Conservation (phyloP, 1,140 invertebrate species). For the Cataglyphis hispanica region DNA sequence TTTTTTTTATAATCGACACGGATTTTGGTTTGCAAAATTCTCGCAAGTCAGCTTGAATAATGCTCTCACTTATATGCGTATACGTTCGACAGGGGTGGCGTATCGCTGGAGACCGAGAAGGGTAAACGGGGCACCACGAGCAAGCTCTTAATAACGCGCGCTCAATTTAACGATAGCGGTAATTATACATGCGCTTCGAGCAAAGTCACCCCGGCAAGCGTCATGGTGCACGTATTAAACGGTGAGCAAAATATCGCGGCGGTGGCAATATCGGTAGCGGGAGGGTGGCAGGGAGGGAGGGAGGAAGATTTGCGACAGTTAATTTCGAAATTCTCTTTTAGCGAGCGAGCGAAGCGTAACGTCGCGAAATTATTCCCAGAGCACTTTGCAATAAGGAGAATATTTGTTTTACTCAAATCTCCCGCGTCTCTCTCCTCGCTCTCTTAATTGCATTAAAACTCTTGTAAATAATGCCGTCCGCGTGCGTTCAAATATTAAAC, state of each 20-base stretch:
- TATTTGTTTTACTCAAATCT: constrained; percentile 41
- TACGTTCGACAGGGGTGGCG: constrained; percentile 89
- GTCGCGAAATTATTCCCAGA: constrained; percentile 48
- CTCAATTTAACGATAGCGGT: constrained; percentile 93
- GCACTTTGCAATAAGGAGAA: constrained; percentile 42
- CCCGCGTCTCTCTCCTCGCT: no score
- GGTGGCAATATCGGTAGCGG: constrained; percentile 9
- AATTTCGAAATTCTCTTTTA: constrained; percentile 56
- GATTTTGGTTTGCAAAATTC: constrained; percentile 3
- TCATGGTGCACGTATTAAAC: constrained; percentile 95
- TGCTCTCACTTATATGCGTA: constrained; percentile 8
- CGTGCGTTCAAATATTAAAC: background rate
- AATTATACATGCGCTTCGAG: constrained; percentile 95
- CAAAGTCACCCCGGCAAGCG: constrained; percentile 94
- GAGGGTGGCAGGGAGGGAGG: no score
- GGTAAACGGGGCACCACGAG: constrained; percentile 94
- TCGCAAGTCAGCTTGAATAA: constrained; percentile 46
- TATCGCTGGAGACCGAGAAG: constrained; percentile 96
- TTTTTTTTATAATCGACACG: background rate
- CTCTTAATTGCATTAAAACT: constrained; percentile 19
- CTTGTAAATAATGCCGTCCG: constrained; percentile 15
- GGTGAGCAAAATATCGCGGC: constrained; percentile 87
- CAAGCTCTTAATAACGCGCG: constrained; percentile 94
- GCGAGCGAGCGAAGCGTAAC: constrained; percentile 31
- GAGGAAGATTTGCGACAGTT: constrained; percentile 18